These are phyloP conservation scores for Ecdyonurus torrentis DNA, from an alignment of 2,888 invertebrate genomes.

Conservation along the genomic window DNA sequence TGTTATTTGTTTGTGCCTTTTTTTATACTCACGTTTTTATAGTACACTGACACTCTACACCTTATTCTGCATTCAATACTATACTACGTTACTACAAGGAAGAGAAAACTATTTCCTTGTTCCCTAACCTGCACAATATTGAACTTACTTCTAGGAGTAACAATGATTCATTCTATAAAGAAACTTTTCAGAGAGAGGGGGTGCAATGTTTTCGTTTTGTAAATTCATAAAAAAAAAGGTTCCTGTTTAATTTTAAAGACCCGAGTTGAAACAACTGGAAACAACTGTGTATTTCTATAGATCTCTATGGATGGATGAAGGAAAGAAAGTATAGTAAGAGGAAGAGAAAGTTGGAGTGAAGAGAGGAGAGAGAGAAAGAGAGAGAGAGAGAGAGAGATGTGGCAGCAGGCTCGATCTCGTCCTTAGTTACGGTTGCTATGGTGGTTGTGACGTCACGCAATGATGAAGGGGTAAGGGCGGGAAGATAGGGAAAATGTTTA, in stretches of 20 bases:
- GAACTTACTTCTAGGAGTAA: no score
- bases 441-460: slow-evolving; percentile 8
- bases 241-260: neutral
- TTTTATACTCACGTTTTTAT: no score
- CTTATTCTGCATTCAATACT: no score
- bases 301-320: neutral
- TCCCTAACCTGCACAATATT: neutral
- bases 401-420: slow-evolving; percentile 8
- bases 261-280: neutral
- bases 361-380: no score
- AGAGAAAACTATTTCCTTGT: no score
- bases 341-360: no score
- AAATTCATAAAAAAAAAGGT: neutral
- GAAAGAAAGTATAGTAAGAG: neutral
- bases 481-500: neutral
- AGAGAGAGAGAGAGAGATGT: neutral
- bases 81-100: no score
- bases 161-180: no score
- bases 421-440: slow-evolving; percentile 9
- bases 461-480: neutral
- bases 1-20: no score
- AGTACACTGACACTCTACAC: no score
- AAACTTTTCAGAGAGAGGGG: no score
- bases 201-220: no score
- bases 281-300: neutral